phyloP scores from a whole-genome alignment of 2,113 vertebrate genomes.

The Forbesichthys papilliferus region DNA sequence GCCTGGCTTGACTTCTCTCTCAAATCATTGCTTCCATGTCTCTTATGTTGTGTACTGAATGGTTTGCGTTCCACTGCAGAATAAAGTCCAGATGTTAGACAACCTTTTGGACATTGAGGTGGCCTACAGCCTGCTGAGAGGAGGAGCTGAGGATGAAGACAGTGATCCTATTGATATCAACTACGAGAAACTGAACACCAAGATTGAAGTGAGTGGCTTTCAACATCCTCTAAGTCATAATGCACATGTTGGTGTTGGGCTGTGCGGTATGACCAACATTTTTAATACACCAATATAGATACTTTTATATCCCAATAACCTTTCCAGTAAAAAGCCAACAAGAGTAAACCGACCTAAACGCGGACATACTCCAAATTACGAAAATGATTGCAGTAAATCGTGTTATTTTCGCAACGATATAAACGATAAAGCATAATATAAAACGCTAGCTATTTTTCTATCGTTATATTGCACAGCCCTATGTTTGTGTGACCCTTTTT shows the following conservation, averaged over 20 bases:
- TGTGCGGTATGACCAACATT: no score
- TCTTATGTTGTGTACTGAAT: background rate
- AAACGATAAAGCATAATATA: no score
- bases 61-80: constrained; percentile 65
- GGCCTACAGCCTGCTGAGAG: constrained; percentile 94
- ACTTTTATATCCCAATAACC: no score
- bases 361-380: no score
- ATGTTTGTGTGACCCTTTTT: background rate
- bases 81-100: constrained; percentile 98
- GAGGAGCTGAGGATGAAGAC: constrained; percentile 89
- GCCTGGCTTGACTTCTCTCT: background rate
- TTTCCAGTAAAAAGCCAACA: no score
- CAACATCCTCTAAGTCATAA: background rate
- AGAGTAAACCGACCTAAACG: no score
- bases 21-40: background rate
- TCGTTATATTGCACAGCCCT: no score
- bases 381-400: no score
- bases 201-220: constrained; percentile 83
- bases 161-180: constrained; percentile 96
- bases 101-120: constrained; percentile 98
- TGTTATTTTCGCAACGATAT: no score
- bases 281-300: no score
- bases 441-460: background rate
- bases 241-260: no score
- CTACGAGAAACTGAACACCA: constrained; percentile 95